Evolutionary conservation across 2,888 invertebrate species (phyloP), one percentile per base, ranked within the genome.

Genomic region (Cyaniris semiargus): DNA sequence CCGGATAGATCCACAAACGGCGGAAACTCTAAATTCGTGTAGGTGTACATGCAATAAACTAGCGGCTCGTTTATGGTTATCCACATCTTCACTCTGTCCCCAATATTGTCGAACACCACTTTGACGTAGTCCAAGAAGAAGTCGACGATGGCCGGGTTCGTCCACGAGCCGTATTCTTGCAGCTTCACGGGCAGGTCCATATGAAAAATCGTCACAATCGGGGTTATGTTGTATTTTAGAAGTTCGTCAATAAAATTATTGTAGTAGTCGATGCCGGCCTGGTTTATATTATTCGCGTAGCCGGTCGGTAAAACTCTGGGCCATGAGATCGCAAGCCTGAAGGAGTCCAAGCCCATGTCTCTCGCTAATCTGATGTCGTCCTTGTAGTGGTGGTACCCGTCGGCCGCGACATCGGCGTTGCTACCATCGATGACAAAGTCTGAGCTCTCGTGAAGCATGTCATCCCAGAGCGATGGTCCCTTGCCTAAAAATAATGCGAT

Each of bases 41-140:
- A 95, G 0, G 88, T 87, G 0, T 78, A 75, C 13, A 88, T 86
- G 79, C 94, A 94, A 10, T 91, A 81, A 2, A 88, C 79, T 56
- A 86, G 84, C 0, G 96, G 96, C 83, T 97, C 97, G 85, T 97
- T 97, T 78, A 97, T 93, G 0, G 97, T 97, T 0, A 96, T 93
- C 96, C 96, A 97, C 71, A 91, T 86, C 85, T 94, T 95, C 3
- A 96, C 95, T 38, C 95, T 93, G 82, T 95, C 95, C 0, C 95
- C 96, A 80, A 92, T 95, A 18, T 88, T 83, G 1, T 86, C 82
- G 78, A 89, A 95, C 6, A 94, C 81, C 8, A 93, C 85, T 15
- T 89, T 86, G 7, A 38, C 74, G 44, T 74, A 74, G 13, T 48
- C 74, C 15, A 48, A 6, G 48, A 53, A 74, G 48, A 44, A 74